Conservation (phyloP, 1,140 invertebrate species). For the Atta texana region DNA sequence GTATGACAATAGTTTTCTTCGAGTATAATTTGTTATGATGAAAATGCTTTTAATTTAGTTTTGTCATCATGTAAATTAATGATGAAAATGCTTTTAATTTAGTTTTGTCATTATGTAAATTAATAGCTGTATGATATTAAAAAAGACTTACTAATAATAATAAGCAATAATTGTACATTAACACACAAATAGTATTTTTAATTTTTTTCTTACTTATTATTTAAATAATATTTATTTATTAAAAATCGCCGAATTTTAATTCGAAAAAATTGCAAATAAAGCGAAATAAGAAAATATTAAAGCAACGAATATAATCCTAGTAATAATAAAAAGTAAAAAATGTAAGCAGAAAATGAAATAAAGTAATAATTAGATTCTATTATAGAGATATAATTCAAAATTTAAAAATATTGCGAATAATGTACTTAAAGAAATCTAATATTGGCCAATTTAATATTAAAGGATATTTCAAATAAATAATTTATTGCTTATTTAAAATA, state of each 20-base stretch:
- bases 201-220: neutral
- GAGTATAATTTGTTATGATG: neutral
- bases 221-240: conserved; percentile 13
- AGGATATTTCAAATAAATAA: too few species aligned
- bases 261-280: neutral
- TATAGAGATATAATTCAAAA: neutral
- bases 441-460: too few species aligned
- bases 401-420: neutral
- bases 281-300: neutral
- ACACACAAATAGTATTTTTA: neutral
- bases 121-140: neutral
- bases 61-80: neutral
- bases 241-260: conserved; percentile 4
- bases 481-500: too few species aligned
- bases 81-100: neutral
- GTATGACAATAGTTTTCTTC: neutral
- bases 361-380: neutral
- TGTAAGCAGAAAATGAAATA: neutral
- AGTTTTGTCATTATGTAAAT: neutral
- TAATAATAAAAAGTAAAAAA: neutral
- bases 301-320: neutral
- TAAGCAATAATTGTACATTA: neutral
- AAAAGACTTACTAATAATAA: neutral
- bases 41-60: neutral
- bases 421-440: too few species aligned